Conservation (phyloP, 2,113 vertebrate species). For the Candoia aspera region DNA sequence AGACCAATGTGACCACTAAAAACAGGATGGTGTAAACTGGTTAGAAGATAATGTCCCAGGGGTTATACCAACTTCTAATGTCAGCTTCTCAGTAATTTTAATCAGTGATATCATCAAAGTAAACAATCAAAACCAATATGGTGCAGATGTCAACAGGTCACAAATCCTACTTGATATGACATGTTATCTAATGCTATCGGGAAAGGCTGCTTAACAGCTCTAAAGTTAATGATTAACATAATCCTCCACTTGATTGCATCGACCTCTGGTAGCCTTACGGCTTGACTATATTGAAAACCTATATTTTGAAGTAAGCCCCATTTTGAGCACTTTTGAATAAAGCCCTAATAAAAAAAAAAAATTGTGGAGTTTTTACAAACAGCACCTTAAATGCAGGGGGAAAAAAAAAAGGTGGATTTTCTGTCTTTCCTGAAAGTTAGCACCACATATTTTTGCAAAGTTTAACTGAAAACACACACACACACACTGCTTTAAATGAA, state of each 20-base stretch:
- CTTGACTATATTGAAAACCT: neutral
- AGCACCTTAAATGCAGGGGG: neutral
- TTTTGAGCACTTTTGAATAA: neutral
- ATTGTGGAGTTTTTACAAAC: neutral
- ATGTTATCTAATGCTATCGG: neutral
- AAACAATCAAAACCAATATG: neutral
- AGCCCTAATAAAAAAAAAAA: too few relatives aligned
- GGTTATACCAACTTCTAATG: neutral
- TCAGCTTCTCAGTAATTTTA: neutral
- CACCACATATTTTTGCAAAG: neutral
- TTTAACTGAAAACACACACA: neutral
- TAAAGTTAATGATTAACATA: neutral
- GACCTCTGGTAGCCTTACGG: neutral
- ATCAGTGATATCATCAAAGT: neutral
- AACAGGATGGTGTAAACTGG: neutral
- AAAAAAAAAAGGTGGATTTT: neutral
- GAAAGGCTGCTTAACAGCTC: neutral
- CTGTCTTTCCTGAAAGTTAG: neutral
- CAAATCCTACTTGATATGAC: neutral
- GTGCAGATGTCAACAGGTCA: neutral
- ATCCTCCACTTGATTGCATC: neutral
- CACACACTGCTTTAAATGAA: neutral
- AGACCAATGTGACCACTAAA: neutral
- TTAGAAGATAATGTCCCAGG: slow-evolving; percentile 11
- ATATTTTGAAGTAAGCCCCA: neutral